phyloP scores from a whole-genome alignment of 2,797 vertebrate species.

The Diglossa cyanea region DNA sequence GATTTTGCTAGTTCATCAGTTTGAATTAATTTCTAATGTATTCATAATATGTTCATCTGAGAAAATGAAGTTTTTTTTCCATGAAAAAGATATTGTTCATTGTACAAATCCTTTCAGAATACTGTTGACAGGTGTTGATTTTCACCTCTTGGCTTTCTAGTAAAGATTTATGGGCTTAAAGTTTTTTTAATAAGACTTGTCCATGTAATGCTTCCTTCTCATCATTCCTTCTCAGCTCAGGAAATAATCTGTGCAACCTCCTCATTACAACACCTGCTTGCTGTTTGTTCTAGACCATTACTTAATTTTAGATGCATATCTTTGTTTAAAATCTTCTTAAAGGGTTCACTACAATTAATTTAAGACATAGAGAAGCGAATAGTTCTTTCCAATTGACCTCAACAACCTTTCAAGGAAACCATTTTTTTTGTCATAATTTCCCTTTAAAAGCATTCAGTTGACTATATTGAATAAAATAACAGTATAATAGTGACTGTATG shows the following conservation, averaged over 20 bases:
- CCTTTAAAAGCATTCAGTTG: background rate
- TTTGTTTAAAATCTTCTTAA: background rate
- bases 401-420: background rate
- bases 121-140: background rate
- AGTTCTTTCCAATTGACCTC: background rate
- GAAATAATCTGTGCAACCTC: background rate
- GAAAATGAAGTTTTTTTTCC: background rate
- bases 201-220: background rate
- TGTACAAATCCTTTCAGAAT: background rate
- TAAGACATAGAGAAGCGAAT: background rate
- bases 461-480: background rate
- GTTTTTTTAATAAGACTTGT: background rate
- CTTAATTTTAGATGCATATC: background rate
- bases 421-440: background rate
- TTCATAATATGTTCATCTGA: background rate
- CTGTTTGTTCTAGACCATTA: background rate
- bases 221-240: background rate
- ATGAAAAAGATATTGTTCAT: background rate
- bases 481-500: background rate
- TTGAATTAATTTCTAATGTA: background rate
- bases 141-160: background rate
- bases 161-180: background rate
- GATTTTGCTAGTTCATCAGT: background rate
- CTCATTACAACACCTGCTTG: background rate
- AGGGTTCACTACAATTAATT: background rate